phyloP scores from a whole-genome alignment of 2,797 vertebrate species.

The Liasis olivaceus region DNA sequence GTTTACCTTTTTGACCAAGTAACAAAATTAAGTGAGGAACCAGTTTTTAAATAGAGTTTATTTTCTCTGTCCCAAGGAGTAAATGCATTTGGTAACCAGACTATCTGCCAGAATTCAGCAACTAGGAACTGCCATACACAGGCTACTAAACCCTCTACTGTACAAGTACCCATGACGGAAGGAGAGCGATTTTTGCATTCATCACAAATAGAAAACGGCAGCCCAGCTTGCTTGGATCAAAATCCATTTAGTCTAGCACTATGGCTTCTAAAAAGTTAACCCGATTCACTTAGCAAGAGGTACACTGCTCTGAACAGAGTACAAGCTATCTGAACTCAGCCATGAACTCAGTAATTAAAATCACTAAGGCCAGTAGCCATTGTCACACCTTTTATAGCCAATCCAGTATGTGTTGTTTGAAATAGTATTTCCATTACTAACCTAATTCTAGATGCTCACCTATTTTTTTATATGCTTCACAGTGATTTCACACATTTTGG shows the following conservation, averaged over 20 bases:
- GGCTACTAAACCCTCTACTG: not conserved
- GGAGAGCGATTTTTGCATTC: not conserved
- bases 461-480: not conserved
- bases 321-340: not conserved
- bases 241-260: not conserved
- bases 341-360: not conserved
- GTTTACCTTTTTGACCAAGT: not conserved
- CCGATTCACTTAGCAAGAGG: not conserved
- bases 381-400: not conserved
- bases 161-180: not conserved
- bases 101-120: not conserved
- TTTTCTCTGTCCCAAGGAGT: not conserved
- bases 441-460: not conserved
- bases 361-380: not conserved
- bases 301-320: not conserved
- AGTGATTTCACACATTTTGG: not conserved
- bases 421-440: not conserved
- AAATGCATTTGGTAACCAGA: not conserved
- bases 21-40: not conserved
- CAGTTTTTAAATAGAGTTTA: not conserved
- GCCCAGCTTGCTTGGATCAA: not conserved
- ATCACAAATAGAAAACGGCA: not conserved
- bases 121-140: not conserved
- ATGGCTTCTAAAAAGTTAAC: not conserved
- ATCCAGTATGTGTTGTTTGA: not conserved